These are phyloP conservation scores for Oplegnathus fasciatus DNA, from an alignment of 2,113 vertebrate genomes.

Conservation along the genomic window DNA sequence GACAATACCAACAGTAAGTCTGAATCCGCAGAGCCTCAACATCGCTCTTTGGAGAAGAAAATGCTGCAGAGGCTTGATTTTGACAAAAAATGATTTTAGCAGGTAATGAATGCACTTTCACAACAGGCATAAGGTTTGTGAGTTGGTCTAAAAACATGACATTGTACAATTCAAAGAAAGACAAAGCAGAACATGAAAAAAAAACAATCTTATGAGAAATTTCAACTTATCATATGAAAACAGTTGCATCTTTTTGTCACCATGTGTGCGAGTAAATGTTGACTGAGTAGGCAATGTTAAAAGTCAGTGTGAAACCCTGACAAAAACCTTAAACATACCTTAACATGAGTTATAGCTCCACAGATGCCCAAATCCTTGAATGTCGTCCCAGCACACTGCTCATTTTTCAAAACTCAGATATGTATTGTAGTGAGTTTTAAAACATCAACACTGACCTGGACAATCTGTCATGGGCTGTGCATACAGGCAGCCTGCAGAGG, in stretches of 20 bases:
- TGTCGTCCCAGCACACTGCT: no score
- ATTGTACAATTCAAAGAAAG: neutral
- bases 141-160: neutral
- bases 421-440: no score
- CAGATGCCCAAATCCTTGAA: neutral
- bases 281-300: no score
- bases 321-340: neutral
- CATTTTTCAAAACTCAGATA: no score
- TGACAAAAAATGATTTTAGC: neutral
- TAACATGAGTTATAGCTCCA: neutral
- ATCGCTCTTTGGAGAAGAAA: slow-evolving; percentile 3
- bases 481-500: no score
- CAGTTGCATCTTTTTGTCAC: neutral
- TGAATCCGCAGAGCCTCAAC: slow-evolving; percentile 17
- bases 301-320: neutral
- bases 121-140: neutral
- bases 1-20: slow-evolving; percentile 64
- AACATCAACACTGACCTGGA: no score
- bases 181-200: neutral
- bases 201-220: neutral
- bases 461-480: no score
- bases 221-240: neutral
- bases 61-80: slow-evolving; percentile 25
- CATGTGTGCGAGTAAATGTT: neutral
- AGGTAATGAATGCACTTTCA: slow-evolving; percentile 4